Evolutionary conservation across 2,113 vertebrate genomes (phyloP).

Genomic region (Platichthys stellatus): DNA sequence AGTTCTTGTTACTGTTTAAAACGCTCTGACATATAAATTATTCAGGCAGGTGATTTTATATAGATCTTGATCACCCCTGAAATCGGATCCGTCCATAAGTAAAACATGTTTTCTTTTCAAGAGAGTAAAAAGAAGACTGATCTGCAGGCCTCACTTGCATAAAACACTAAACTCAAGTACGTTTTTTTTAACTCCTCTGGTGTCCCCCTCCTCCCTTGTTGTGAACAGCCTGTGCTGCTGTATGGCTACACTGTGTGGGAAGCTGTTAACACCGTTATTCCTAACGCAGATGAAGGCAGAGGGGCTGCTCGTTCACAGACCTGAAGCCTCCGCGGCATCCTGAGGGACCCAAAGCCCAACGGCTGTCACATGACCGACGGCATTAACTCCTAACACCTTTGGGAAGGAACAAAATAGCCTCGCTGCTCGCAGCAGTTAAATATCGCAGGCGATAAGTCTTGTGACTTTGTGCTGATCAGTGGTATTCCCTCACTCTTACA

Average conservation of each 20-base stretch:
- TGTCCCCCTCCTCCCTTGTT: constrained; percentile 27
- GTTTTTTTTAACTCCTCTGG: constrained; percentile 8
- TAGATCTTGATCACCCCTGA: neutral
- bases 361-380: constrained; percentile 61
- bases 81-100: neutral
- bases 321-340: constrained; percentile 61
- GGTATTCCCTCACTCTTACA: constrained; percentile 33
- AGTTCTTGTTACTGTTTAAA: no score
- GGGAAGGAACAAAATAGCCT: constrained; percentile 67
- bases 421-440: constrained; percentile 53
- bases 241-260: constrained; percentile 52
- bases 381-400: constrained; percentile 74
- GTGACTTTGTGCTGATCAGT: constrained; percentile 72
- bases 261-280: constrained; percentile 79
- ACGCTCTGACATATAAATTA: neutral
- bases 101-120: neutral
- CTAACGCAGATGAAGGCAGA: constrained; percentile 62
- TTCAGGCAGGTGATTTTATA: neutral
- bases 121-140: neutral
- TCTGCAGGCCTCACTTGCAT: neutral
- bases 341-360: constrained; percentile 44
- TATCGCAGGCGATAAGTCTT: constrained; percentile 65
- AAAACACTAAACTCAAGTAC: neutral
- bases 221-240: constrained; percentile 37
- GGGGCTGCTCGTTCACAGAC: constrained; percentile 62